Base-by-base conservation (phyloP, 2,113 vertebrate species). In the Ciconia maguari region DNA sequence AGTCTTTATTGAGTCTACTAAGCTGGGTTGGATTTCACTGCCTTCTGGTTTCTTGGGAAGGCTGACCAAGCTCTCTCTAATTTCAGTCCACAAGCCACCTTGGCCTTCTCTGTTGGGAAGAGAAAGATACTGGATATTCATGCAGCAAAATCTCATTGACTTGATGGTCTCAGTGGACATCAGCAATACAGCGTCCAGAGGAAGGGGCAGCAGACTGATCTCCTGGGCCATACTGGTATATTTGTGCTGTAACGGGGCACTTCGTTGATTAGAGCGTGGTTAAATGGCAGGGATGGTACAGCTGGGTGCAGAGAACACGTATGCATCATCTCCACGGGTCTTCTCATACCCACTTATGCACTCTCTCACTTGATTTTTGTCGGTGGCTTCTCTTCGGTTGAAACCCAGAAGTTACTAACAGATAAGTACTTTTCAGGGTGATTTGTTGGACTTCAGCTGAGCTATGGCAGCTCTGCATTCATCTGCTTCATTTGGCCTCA, bases 21-120 rank as follows among this genome's bases (percentile, higher is more conserved):
- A 16, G 19, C 78, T 90, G 92, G 66, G 44, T 55, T 84, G 70
- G 42, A n/a, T 95, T 94, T 90, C 89, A 54, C 27, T 58, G 70
- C 83, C 52, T 92, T 55, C 66, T 93, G 82, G 38, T 88, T 93
- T 66, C 87, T 75, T 49, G 34, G 69, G 92, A 83, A 83, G 76
- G 46, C 79, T 79, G 86, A 38, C 26, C 13, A 12, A 90, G 34
- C 46, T 90, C 42, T 29, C 51, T n/a, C 75, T 22, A 8, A 14
- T 91, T 89, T 79, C 76, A 61, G 7, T 27, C 49, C 69, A 69
- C 17, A 52, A 65, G 3, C 20, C 51, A 58, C 76, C 26, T 65
- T 79, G 46, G 41, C 26, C 65, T 82, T 29, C 19, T 70, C 36
- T 66, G 15, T 46, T 58, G 58, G 57, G 79, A 83, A 83, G n/a